Conservation (phyloP, 2,888 invertebrate species). For the Drosophila helvetica region DNA sequence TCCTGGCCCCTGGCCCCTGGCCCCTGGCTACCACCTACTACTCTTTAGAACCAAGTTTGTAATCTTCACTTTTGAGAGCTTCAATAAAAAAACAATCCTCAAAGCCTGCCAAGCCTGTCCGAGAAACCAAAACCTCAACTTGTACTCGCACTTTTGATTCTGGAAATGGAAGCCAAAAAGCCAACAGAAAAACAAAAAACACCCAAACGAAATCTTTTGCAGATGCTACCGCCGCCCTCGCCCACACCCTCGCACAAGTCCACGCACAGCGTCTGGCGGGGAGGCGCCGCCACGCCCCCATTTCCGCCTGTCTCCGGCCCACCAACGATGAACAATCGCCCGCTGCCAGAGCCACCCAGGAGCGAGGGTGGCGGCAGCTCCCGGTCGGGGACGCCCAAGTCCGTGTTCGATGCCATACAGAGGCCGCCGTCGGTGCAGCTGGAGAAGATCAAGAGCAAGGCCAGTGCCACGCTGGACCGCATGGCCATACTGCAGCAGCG, state of each 20-base stretch:
- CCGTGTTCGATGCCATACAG: conserved; percentile 83
- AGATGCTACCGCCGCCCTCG: conserved; percentile 75
- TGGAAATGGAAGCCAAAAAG: conserved; percentile 18
- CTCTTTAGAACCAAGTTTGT: conserved; percentile 68
- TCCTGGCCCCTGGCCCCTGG: conserved; percentile 33
- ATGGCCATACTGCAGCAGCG: conserved; percentile 85
- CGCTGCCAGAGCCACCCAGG: conserved; percentile 86
- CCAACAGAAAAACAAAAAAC: too few species aligned
- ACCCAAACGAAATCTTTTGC: conserved; percentile 54
- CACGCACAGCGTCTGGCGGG: conserved; percentile 57
- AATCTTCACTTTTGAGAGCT: conserved; percentile 68
- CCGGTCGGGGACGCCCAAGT: conserved; percentile 82
- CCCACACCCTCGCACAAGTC: conserved; percentile 79
- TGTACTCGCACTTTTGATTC: neutral
- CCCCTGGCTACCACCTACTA: conserved; percentile 39
- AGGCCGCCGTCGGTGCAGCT: conserved; percentile 83
- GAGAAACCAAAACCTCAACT: conserved; percentile 27
- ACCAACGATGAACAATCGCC: conserved; percentile 83
- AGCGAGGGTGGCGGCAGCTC: conserved; percentile 81
- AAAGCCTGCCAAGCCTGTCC: conserved; percentile 35
- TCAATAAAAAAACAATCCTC: conserved; percentile 65
- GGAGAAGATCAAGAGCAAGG: conserved; percentile 84
- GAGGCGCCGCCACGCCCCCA: conserved; percentile 29
- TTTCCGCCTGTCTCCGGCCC: neutral
- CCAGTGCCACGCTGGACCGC: conserved; percentile 83